A percentile compares a stretch with the other conserved stretches of the same genome.
Evolutionary conservation across 2,888 invertebrate genomes (phyloP).

Genomic region (Nomada fucata): DNA sequence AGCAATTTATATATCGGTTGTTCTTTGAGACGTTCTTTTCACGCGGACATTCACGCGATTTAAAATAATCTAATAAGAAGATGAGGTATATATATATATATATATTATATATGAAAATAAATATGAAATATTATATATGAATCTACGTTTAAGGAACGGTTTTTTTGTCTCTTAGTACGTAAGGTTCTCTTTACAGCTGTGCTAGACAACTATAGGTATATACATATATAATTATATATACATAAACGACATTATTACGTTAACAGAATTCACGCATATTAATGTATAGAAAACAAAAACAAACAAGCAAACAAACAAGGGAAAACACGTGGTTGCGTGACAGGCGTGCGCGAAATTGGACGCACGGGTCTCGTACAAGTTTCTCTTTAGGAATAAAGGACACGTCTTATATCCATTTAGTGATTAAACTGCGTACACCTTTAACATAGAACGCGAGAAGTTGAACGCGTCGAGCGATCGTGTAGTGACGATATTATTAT

Average conservation of each 20-base stretch:
- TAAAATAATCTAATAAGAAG: constrained; percentile 66
- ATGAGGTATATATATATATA: constrained; percentile 61
- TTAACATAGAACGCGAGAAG: constrained; percentile 10
- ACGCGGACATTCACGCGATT: constrained; percentile 62
- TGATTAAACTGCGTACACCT: constrained; percentile 39
- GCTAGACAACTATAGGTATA: constrained; percentile 82
- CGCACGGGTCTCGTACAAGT: neutral
- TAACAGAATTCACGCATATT: constrained; percentile 47
- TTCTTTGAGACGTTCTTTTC: constrained; percentile 66
- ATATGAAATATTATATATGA: constrained; percentile 69
- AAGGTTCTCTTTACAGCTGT: constrained; percentile 82
- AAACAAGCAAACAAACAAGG: neutral
- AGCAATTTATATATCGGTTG: constrained; percentile 70
- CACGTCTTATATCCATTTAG: constrained; percentile 39
- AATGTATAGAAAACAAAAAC: constrained; percentile 16
- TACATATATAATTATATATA: constrained; percentile 48
- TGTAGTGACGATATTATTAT: constrained; percentile 5
- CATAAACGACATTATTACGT: constrained; percentile 48
- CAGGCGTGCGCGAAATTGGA: neutral
- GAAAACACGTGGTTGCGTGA: neutral
- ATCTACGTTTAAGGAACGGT: constrained; percentile 70
- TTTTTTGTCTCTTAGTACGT: constrained; percentile 74
- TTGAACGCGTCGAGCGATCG: constrained; percentile 33
- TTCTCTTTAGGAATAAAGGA: constrained; percentile 30
- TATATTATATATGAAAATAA: constrained; percentile 59